Evolutionary conservation across 2,888 invertebrate genomes (phyloP), one percentile per base, ranked within the genome.

Genomic region (Ochropleura leucogaster): DNA sequence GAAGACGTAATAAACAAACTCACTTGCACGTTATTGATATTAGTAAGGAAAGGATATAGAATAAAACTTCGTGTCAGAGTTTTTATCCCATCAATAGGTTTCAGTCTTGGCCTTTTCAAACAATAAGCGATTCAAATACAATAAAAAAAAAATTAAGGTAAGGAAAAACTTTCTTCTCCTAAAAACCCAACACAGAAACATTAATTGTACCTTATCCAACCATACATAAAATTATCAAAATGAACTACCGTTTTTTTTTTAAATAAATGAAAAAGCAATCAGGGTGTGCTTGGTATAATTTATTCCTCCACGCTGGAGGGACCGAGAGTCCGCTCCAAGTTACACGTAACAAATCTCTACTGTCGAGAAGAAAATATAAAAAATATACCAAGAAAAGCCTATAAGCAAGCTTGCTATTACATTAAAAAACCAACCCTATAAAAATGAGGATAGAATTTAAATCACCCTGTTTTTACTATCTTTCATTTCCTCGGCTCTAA

Each of bases 291-390:
- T 74, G 62, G 81, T 84, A 88, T 91, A 90, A 90, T 88, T 89
- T 89, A 90, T 89, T 87, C 85, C 87, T 82, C 79, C 76, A 55
- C 66, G 65, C 65, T 72, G 78, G 77, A 85, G 87, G 85, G 86
- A 82, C 88, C 86, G 87, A 88, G 88, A 89, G 92, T 92, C 92
- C 92, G 90, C 90, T 93, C 91, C 87, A 88, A 89, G 92, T 93
- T 93, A 87, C 88, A 89, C 85, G 86, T 85, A 92, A 93, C 94
- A 94, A 95, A 95, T 94, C 94, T 94, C 85, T 85, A 63, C 91
- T 87, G 91, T 89, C 87, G 86, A 89, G 91, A 94, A 93, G 94
- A 94, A 95, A 93, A 92, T 92, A 93, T 94, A 95, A 95, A 95
- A 95, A 92, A 86, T 74, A 84, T 62, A 62, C 72, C 71, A 75